Conservation (phyloP, 2,113 vertebrate species). For the Campylomormyrus tamandua region DNA sequence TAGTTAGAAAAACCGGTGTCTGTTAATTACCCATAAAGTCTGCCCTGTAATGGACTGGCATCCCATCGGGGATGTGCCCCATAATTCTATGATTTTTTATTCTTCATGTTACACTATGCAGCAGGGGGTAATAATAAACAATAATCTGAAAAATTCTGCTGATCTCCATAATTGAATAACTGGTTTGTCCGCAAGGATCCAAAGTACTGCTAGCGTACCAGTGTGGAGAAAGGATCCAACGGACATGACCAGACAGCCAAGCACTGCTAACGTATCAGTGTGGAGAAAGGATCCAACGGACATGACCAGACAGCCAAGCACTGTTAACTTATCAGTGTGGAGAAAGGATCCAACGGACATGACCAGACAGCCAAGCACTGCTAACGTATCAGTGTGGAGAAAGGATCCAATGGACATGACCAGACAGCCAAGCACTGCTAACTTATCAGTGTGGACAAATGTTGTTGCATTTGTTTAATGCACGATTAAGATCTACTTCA, state of each 20-base stretch:
- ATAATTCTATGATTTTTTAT: not conserved
- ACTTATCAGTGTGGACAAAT: not conserved
- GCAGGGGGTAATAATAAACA: not conserved
- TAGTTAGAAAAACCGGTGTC: not conserved
- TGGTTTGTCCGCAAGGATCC: not conserved
- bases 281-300: too few relatives aligned
- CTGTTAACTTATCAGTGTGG: too few relatives aligned
- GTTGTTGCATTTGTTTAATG: not conserved
- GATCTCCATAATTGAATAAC: not conserved
- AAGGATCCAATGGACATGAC: too few relatives aligned
- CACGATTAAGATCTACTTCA: too few relatives aligned
- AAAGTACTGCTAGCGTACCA: not conserved
- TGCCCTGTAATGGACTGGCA: not conserved
- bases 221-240: not conserved
- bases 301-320: too few relatives aligned
- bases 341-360: not conserved
- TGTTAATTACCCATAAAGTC: not conserved
- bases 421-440: too few relatives aligned
- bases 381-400: too few relatives aligned
- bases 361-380: not conserved
- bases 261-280: not conserved
- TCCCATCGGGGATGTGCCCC: not conserved
- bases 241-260: too few relatives aligned
- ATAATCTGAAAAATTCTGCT: not conserved
- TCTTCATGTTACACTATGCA: not conserved